A percentile compares a stretch with the other conserved stretches of the same genome.
phyloP scores from a whole-genome alignment of 1,140 invertebrate genomes.

The Drosophila saltans region DNA sequence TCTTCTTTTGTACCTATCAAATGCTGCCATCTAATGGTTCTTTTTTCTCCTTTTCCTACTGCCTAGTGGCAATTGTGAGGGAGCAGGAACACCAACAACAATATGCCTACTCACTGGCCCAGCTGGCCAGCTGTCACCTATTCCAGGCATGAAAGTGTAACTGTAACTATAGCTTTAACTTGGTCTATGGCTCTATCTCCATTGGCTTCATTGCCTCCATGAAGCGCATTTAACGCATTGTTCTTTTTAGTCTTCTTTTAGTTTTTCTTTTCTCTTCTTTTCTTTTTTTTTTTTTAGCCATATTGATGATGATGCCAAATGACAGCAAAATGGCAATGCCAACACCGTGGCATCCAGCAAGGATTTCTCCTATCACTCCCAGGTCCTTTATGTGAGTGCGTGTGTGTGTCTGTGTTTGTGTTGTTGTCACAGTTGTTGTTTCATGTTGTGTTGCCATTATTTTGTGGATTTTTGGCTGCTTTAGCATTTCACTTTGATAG shows the following conservation, averaged over 20 bases:
- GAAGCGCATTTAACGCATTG: conserved; percentile 77
- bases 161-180: conserved; percentile 11
- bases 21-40: conserved; percentile 27
- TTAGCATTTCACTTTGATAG: conserved; percentile 82
- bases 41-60: conserved; percentile 13
- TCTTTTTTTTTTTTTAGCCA: conserved; percentile 53
- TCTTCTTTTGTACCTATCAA: neutral
- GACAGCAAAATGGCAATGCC: conserved; percentile 74
- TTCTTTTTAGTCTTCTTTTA: conserved; percentile 42
- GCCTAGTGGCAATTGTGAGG: conserved; percentile 63
- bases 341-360: conserved; percentile 73
- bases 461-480: conserved; percentile 81
- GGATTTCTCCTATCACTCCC: conserved; percentile 76
- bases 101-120: conserved; percentile 74
- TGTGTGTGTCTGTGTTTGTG: conserved; percentile 22
- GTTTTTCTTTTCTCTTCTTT: neutral
- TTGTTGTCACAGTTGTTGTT: conserved; percentile 80
- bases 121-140: conserved; percentile 51
- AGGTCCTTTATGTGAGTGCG: conserved; percentile 11
- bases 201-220: conserved; percentile 27
- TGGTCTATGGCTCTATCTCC: conserved; percentile 27
- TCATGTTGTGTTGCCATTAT: conserved; percentile 80
- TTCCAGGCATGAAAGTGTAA: conserved; percentile 6
- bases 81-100: conserved; percentile 50
- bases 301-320: conserved; percentile 82